Evolutionary conservation across 2,797 vertebrate species (phyloP).

Genomic region (Borostomias antarcticus): DNA sequence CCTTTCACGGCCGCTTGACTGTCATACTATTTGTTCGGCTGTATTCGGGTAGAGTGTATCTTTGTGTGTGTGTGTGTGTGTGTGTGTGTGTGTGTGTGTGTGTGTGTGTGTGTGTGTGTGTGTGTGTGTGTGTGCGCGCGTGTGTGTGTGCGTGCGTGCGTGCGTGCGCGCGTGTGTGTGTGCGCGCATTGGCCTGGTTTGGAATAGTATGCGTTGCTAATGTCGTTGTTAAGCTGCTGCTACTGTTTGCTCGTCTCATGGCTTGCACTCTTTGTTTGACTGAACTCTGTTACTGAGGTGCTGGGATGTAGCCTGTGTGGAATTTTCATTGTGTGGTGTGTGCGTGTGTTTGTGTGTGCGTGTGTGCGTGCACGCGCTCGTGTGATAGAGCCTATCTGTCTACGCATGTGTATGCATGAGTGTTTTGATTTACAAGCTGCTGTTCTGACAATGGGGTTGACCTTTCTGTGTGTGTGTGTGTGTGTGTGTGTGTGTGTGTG

Average conservation of each 20-base stretch:
- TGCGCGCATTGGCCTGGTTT: constrained; percentile 22
- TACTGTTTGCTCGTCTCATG: constrained; percentile 54
- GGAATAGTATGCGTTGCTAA: constrained; percentile 22
- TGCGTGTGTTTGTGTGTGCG: constrained; percentile 21
- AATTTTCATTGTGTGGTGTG: constrained; percentile 28
- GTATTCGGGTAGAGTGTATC: too few relatives aligned
- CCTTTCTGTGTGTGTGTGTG: constrained; percentile 46
- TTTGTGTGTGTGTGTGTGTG: too few relatives aligned
- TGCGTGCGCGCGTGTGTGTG: constrained; percentile 14
- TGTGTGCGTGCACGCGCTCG: constrained; percentile 27
- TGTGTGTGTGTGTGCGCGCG: too few relatives aligned
- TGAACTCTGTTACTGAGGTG: constrained; percentile 34
- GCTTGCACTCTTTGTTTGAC: constrained; percentile 53
- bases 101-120: too few relatives aligned
- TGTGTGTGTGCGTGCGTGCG: too few relatives aligned
- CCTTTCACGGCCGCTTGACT: constrained; percentile 3
- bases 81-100: too few relatives aligned
- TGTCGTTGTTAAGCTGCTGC: constrained; percentile 31
- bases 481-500: constrained; percentile 18
- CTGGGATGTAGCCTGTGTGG: constrained; percentile 33
- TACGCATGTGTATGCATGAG: constrained; percentile 30
- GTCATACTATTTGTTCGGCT: constrained; percentile 9
- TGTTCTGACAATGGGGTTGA: constrained; percentile 45
- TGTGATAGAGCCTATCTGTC: constrained; percentile 43
- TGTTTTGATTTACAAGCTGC: constrained; percentile 54